Conservation (phyloP, 2,113 vertebrate genomes). For the Paratilapia polleni region DNA sequence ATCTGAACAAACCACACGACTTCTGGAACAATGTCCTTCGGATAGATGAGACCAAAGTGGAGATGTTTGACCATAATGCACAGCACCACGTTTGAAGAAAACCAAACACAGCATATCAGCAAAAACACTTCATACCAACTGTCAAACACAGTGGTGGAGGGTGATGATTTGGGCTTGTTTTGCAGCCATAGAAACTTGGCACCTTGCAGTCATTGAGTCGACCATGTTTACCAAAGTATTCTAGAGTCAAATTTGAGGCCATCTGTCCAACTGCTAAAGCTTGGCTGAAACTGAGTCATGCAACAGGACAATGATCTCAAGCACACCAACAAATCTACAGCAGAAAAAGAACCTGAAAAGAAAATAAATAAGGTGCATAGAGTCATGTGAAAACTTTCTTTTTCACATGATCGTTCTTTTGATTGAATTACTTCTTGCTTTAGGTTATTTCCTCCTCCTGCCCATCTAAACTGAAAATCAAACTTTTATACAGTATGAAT, state of each 20-base stretch:
- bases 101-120: no score
- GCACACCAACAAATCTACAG: fast-evolving
- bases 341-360: background rate
- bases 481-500: background rate
- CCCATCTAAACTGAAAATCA: background rate
- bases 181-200: no score
- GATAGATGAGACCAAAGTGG: no score
- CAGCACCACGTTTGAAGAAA: no score
- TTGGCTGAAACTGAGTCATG: no score
- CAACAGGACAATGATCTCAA: background rate
- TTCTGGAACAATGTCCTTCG: no score
- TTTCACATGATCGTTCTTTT: background rate
- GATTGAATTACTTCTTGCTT: no score
- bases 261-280: background rate
- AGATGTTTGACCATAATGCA: no score
- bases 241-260: background rate
- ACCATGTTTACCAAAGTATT: background rate
- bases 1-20: no score
- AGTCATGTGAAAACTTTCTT: background rate
- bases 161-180: no score
- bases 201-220: background rate
- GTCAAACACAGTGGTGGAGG: no score
- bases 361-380: background rate
- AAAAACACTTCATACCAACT: no score
- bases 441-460: background rate